Evolutionary conservation across 2,888 invertebrate species (phyloP), one percentile per base, ranked within the genome.

Genomic region (Gymnoscelis rufifasciata): DNA sequence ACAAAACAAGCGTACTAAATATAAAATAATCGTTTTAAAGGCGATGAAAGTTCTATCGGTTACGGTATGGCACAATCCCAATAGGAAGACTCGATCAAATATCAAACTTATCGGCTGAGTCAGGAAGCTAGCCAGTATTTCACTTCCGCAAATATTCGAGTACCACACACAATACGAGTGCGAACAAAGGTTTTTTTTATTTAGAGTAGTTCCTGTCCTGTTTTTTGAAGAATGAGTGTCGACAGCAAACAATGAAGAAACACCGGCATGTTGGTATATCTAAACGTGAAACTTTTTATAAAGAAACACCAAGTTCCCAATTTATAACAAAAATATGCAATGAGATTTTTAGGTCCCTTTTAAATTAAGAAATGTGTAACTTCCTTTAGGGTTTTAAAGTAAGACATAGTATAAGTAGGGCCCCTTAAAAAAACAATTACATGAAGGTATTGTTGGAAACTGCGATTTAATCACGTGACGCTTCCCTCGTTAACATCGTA

Each of bases 141-240:
- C 56, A 66, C 68, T 68, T 74, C 74, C 72, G 68, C 66, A 66
- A 72, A 74, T 67, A 69, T 71, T 67, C 60, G 60, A 59, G 43
- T 51, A 54, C 51, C 60, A 56, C 54, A 60, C 62, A 57, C 58
- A 60, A 60, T 56, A 57, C 58, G 56, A 64, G 68, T 64, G 54
- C 58, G 57, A 60, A 66, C 54, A 59, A 39, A 48, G 29, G 39
- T 28, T 46, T 44, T 31, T 39, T 51, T n/a, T n/a, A n/a, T 48
- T 46, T 46, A 23, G 33, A 53, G 51, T 48, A 37, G 44, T 50
- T 30, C 30, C 30, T 47, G 41, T 44, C 33, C 11, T 24, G 29
- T 24, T 45, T 43, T n/a, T 50, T 43, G 13, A 51, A 43, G 36
- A 53, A 42, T 12, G 26, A 24, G 6, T 14, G 15, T 24, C 36